Percentiles rank a stretch among this genome's conserved stretches.
These are phyloP conservation scores for Brachionus sp. DNA, from an alignment of 1,140 invertebrate species.

Conservation along the genomic window DNA sequence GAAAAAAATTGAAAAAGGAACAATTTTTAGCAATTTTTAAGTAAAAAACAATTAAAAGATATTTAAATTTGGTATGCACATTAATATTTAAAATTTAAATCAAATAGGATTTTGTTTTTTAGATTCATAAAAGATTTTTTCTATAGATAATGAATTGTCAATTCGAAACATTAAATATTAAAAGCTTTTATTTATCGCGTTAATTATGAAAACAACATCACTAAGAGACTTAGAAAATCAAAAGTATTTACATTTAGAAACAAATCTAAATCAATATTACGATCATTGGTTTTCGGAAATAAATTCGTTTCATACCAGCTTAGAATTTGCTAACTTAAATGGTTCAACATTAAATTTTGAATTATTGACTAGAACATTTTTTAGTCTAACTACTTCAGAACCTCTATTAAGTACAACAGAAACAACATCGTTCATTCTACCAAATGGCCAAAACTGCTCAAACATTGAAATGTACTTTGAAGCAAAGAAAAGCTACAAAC, in stretches of 20 bases:
- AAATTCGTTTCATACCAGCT: neutral
- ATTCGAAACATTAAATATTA: neutral
- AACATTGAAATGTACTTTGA: neutral
- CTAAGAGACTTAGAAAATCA: neutral
- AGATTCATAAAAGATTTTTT: too few species aligned
- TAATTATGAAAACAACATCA: neutral
- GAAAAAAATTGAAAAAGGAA: too few species aligned
- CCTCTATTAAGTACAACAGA: neutral
- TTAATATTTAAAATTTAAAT: too few species aligned
- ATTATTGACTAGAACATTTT: neutral
- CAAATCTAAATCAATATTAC: neutral
- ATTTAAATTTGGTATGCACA: too few species aligned
- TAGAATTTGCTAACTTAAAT: neutral
- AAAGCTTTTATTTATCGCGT: neutral
- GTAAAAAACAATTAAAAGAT: too few species aligned
- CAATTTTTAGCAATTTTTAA: too few species aligned
- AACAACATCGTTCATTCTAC: neutral
- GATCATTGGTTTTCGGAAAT: neutral
- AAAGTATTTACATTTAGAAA: neutral
- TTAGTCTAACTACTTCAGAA: neutral
- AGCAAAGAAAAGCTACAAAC: constrained; percentile 13
- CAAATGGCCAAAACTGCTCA: neutral
- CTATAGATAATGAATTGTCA: neutral
- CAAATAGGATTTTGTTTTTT: too few species aligned
- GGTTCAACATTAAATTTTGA: neutral